Evolutionary conservation across 2,113 vertebrate genomes (phyloP), one percentile per base, ranked within the genome.

Genomic region (Eulemur macaco): DNA sequence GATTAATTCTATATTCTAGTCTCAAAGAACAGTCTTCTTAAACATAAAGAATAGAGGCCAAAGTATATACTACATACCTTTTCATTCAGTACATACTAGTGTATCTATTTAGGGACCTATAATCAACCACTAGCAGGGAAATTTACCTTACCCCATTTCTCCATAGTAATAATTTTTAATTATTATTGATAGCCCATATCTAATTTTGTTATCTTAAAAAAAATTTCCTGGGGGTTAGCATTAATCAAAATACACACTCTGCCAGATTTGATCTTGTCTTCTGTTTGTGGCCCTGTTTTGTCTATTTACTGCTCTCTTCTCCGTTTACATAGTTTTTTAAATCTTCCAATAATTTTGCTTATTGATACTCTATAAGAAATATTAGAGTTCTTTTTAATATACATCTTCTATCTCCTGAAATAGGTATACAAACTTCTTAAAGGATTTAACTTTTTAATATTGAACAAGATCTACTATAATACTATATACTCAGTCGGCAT

Each of bases 121-220:
- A 42, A 45, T 85, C 73, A 91, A 50, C 13, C 27, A 50, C 17
- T 94, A 56, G 42, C 37, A 60, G 69, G 23, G 68, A 80, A 86
- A 85, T 94, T 96, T 94, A 47, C 34, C 69, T 92, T 94, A 54
- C 8, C 97, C 93, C 25, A 34, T 84, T 97, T 96, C 83, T 94
- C 14, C 56, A 66, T 64, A 93, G 63, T 95, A 63, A 86, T 96
- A 58, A 42, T 83, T 95, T 96, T 93, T 86, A 80, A 56, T 89
- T 93, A 82, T 80, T 93, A 60, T 64, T 47, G 63, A 64, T 60
- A 89, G 3, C 15, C 29, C 23, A 68, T 60, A 42, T 88, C 96
- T 95, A 66, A 87, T 84, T 58, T 17, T 73, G 95, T 95, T 78
- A 12, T 81, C 45, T 82, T 37, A 78, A 34, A 87, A 14, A 47